These are phyloP conservation scores for Myanophis thanlyinensis DNA, from an alignment of 2,113 vertebrate genomes.

Conservation along the genomic window DNA sequence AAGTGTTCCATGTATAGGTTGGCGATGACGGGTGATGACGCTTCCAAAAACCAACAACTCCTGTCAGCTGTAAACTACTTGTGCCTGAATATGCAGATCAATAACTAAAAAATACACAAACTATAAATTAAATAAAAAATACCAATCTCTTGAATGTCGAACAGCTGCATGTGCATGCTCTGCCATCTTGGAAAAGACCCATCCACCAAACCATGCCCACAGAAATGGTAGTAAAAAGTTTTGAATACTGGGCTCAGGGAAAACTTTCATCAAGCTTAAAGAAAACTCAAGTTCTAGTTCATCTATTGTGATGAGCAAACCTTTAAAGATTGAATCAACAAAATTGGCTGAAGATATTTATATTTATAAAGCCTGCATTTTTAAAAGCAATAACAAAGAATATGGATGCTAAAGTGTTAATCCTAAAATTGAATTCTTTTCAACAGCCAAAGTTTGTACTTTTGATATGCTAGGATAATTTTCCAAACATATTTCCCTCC, in stretches of 20 bases:
- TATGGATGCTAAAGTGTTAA: neutral
- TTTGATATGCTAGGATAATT: conserved; percentile 11
- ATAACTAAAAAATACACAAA: no score
- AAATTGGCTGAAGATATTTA: neutral
- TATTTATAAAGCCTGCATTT: neutral
- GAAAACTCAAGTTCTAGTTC: neutral
- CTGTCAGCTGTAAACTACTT: no score
- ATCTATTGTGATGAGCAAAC: neutral
- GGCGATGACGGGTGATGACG: no score
- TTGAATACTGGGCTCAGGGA: neutral
- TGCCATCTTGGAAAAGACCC: no score
- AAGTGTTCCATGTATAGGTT: no score
- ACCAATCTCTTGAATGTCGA: no score
- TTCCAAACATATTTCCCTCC: neutral
- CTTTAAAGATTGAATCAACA: neutral
- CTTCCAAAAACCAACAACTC: no score
- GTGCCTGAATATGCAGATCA: no score
- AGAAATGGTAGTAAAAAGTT: no score
- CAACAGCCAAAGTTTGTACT: neutral
- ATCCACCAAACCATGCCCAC: no score
- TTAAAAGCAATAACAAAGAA: neutral
- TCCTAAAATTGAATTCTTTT: neutral
- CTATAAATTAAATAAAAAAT: no score
- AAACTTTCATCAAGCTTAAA: neutral
- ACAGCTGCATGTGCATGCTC: no score